Conservation (phyloP, 2,797 vertebrate genomes). For the Sebastes itinus region DNA sequence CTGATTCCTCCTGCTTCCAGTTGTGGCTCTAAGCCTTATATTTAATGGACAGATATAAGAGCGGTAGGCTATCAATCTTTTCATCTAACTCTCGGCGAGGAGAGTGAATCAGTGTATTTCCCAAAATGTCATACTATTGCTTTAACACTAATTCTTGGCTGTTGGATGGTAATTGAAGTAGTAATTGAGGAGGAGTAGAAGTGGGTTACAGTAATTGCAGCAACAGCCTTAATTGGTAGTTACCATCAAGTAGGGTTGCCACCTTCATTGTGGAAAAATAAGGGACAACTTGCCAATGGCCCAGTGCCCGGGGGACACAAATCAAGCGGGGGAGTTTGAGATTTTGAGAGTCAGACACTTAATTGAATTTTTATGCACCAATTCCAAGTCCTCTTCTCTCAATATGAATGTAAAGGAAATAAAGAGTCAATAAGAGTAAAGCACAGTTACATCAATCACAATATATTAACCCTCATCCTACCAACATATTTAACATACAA, state of each 20-base stretch:
- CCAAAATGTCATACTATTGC: not conserved
- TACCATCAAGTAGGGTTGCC: not conserved
- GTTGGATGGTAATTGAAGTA: not conserved
- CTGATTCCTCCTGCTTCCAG: too few relatives aligned
- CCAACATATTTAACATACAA: too few relatives aligned
- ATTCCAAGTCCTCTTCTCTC: too few relatives aligned
- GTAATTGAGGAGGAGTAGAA: not conserved
- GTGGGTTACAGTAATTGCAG: not conserved
- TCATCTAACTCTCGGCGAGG: not conserved
- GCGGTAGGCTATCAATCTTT: not conserved
- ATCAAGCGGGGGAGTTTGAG: not conserved
- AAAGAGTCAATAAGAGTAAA: too few relatives aligned
- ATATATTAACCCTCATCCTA: too few relatives aligned
- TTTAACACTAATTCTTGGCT: not conserved
- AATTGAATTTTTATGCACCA: too few relatives aligned
- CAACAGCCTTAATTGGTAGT: not conserved
- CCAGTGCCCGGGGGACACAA: not conserved
- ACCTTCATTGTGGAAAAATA: not conserved
- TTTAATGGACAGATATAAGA: not conserved
- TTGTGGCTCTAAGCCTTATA: not conserved
- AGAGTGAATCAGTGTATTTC: not conserved
- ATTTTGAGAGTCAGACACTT: too few relatives aligned
- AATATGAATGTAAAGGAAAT: too few relatives aligned
- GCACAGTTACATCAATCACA: too few relatives aligned
- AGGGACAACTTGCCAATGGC: too few relatives aligned